Evolutionary conservation across 1,140 invertebrate species (phyloP).

Genomic region (Eurosta solidaginis): DNA sequence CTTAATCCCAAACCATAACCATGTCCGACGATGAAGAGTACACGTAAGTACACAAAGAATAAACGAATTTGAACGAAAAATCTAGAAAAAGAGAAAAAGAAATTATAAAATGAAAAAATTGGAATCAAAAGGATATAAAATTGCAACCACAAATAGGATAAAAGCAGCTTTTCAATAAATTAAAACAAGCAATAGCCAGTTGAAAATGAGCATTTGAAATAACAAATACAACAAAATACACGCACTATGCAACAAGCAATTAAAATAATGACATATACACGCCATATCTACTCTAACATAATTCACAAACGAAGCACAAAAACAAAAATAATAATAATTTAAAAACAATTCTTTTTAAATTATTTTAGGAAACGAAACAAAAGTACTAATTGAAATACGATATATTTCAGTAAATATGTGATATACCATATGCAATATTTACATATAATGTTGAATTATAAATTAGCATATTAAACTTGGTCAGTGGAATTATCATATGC

Average conservation of each 20-base stretch:
- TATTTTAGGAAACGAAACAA: too few relatives aligned
- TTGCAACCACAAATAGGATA: background rate
- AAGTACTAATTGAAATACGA: too few relatives aligned
- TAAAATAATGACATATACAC: background rate
- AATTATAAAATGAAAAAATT: background rate
- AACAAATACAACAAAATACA: background rate
- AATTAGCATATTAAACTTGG: background rate
- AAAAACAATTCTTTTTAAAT: too few relatives aligned
- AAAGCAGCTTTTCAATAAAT: background rate
- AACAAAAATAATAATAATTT: too few relatives aligned
- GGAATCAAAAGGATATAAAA: too few relatives aligned
- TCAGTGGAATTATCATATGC: background rate
- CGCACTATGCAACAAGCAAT: background rate
- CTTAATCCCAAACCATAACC: constrained; percentile 66
- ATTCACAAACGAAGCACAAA: too few relatives aligned
- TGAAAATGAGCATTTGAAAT: background rate
- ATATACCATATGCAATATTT: too few relatives aligned
- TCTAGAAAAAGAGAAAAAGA: background rate
- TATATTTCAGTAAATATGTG: too few relatives aligned
- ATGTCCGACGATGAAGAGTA: constrained; percentile 79
- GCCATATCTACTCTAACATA: too few relatives aligned
- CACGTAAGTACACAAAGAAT: constrained; percentile 64
- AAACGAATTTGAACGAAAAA: background rate
- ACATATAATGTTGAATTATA: background rate
- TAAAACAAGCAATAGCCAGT: background rate